phyloP scores from a whole-genome alignment of 1,140 invertebrate species.

The Panulirus ornatus region DNA sequence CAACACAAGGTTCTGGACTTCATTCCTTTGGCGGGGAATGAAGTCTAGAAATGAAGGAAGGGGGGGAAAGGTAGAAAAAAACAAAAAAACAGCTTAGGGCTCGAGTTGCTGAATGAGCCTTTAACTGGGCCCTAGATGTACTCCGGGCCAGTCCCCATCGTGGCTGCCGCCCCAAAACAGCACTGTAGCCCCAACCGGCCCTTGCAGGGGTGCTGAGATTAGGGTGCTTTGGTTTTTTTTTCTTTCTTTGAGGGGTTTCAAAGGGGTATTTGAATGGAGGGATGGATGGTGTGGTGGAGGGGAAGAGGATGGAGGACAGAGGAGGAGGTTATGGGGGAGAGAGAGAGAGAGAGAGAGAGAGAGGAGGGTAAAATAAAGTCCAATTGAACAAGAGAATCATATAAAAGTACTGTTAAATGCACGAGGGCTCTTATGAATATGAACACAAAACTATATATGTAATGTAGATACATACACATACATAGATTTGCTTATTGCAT shows the following conservation, averaged over 20 bases:
- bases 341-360: not conserved
- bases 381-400: not conserved
- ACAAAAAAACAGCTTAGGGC: conserved; percentile 40
- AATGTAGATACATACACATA: not conserved
- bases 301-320: not conserved
- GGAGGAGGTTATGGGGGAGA: not conserved
- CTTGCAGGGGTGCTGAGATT: not conserved
- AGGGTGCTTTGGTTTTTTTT: too few species aligned
- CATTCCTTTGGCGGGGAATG: too few species aligned
- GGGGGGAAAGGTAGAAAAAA: conserved; percentile 3
- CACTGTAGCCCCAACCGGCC: conserved; percentile 68
- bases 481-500: not conserved
- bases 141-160: conserved; percentile 73
- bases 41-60: conserved; percentile 6
- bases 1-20: too few species aligned
- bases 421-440: not conserved
- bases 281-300: not conserved
- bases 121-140: conserved; percentile 72
- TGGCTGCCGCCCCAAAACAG: conserved; percentile 69
- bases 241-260: not conserved
- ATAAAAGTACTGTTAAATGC: not conserved
- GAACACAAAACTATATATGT: not conserved
- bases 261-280: too few species aligned
- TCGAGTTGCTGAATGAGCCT: conserved; percentile 53
- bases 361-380: conserved; percentile 3